Conservation (phyloP, 2,113 vertebrate species). For the Phrynosoma platyrhinos region DNA sequence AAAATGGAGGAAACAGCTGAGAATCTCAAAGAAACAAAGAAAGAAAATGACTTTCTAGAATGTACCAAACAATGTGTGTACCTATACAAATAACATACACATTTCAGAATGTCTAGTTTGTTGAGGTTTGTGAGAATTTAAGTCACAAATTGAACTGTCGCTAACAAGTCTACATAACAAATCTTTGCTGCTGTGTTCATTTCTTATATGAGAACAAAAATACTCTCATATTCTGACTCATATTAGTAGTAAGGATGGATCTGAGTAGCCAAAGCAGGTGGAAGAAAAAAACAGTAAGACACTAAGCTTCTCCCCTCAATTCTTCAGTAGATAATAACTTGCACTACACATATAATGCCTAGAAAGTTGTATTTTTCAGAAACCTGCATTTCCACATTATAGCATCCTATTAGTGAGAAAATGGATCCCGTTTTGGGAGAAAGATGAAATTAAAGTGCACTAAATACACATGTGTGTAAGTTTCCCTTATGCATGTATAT, state of each 20-base stretch:
- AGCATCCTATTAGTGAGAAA: neutral
- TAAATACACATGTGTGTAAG: no score
- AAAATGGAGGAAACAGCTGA: no score
- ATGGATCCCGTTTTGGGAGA: no score
- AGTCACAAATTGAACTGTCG: neutral
- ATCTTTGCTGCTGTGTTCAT: neutral
- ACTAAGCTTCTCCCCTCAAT: neutral
- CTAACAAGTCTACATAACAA: neutral
- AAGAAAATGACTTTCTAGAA: neutral
- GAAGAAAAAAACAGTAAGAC: no score
- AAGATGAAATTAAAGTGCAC: no score
- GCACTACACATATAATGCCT: neutral
- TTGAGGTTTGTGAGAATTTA: no score
- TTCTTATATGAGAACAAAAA: neutral
- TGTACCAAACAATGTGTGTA: neutral
- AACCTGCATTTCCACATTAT: neutral
- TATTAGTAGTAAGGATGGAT: no score
- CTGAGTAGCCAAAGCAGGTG: neutral
- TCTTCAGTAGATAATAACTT: neutral
- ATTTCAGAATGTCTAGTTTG: neutral
- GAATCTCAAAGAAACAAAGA: neutral
- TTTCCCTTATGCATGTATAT: no score
- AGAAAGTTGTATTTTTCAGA: neutral
- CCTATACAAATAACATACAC: neutral
- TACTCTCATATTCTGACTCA: neutral